These are phyloP conservation scores for Drosophila mimica DNA, from an alignment of 2,888 invertebrate species.

Conservation along the genomic window DNA sequence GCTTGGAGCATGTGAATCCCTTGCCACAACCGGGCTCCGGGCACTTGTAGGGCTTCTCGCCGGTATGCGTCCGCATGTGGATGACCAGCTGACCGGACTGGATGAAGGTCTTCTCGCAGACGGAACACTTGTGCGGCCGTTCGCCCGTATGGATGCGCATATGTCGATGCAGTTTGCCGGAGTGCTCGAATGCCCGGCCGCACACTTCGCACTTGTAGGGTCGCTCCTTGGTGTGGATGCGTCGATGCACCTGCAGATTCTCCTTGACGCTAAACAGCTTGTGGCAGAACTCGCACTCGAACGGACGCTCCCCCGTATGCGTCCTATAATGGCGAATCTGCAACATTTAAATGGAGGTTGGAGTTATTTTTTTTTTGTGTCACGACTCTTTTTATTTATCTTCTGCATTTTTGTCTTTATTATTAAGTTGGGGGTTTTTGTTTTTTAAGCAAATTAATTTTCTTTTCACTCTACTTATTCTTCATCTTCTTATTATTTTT, in stretches of 20 bases:
- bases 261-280: conserved; percentile 97
- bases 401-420: too few relatives aligned
- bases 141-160: conserved; percentile 96
- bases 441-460: neutral
- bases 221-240: conserved; percentile 96
- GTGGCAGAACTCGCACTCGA: conserved; percentile 95
- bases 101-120: conserved; percentile 95
- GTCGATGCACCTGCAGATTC: conserved; percentile 94
- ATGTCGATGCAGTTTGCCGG: conserved; percentile 95
- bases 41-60: conserved; percentile 93
- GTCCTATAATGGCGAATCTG: conserved; percentile 92
- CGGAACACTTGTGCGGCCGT: conserved; percentile 94
- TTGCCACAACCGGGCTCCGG: conserved; percentile 94
- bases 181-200: conserved; percentile 95
- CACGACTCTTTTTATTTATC: too few relatives aligned
- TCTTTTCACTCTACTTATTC: neutral
- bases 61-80: conserved; percentile 95
- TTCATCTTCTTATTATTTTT: too few relatives aligned
- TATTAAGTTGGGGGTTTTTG: too few relatives aligned
- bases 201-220: conserved; percentile 96
- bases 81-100: conserved; percentile 96
- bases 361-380: neutral
- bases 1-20: conserved; percentile 96
- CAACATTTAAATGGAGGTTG: neutral
- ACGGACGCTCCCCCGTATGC: conserved; percentile 96